phyloP scores from a whole-genome alignment of 2,797 vertebrate species.

The Karalla daura region DNA sequence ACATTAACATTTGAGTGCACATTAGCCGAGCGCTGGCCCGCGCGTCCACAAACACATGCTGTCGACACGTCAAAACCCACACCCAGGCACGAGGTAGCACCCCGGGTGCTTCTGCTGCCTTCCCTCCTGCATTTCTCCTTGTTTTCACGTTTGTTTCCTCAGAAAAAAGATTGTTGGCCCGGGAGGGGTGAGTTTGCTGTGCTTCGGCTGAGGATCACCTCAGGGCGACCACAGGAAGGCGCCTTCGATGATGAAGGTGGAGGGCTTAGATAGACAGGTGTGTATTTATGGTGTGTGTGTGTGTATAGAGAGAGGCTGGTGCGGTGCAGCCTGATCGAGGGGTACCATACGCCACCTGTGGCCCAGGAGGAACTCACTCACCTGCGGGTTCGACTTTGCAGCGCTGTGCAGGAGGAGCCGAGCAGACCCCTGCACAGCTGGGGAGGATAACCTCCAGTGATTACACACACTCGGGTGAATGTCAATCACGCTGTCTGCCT shows the following conservation, averaged over 20 bases:
- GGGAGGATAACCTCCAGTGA: constrained; percentile 93
- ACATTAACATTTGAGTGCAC: constrained; percentile 68
- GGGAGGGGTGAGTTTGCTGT: constrained; percentile 1
- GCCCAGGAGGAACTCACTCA: constrained; percentile 68
- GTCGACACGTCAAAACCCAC: constrained; percentile 28
- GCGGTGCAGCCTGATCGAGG: constrained; percentile 86
- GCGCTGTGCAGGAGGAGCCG: constrained; percentile 77
- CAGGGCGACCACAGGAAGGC: background rate
- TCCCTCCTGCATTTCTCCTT: constrained; percentile 85
- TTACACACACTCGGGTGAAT: constrained; percentile 90
- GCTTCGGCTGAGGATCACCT: background rate
- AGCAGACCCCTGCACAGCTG: constrained; percentile 90
- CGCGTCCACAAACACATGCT: constrained; percentile 60
- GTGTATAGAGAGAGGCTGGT: constrained; percentile 71
- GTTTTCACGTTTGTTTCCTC: constrained; percentile 45
- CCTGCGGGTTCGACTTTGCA: constrained; percentile 78
- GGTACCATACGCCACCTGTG: constrained; percentile 87
- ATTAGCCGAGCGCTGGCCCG: constrained; percentile 62
- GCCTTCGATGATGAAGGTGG: constrained; percentile 22
- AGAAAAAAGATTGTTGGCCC: constrained; percentile 14
- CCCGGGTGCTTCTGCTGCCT: constrained; percentile 1
- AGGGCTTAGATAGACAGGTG: constrained; percentile 34
- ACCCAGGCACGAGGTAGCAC: background rate
- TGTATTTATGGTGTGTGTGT: background rate
- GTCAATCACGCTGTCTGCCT: constrained; percentile 89